These are phyloP conservation scores for Bimastos eiseni DNA, from an alignment of 2,888 invertebrate species.

Conservation along the genomic window DNA sequence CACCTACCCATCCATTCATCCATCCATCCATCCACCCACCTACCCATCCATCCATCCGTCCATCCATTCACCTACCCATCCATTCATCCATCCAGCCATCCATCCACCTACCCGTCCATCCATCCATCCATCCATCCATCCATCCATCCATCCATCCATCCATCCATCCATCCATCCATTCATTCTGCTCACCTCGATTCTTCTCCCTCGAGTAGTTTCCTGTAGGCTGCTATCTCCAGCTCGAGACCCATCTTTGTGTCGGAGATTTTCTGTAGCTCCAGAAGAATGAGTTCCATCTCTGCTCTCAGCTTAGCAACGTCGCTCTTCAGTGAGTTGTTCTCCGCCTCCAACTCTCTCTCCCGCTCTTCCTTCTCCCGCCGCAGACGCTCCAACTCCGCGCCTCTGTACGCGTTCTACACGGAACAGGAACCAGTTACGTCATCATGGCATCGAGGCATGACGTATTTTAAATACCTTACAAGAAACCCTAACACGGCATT, in stretches of 20 bases:
- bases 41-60: neutral
- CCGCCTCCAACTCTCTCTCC: conserved; percentile 61
- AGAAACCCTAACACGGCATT: no score
- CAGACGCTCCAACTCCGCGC: conserved; percentile 64
- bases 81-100: neutral
- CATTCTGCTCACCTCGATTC: conserved; percentile 62
- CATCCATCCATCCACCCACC: neutral
- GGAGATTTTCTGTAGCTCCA: conserved; percentile 59
- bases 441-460: neutral
- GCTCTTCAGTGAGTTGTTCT: conserved; percentile 63
- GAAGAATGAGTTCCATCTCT: conserved; percentile 60
- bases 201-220: conserved; percentile 66
- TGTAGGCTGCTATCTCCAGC: conserved; percentile 67
- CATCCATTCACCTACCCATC: neutral
- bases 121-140: neutral
- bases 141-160: neutral
- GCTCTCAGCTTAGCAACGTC: conserved; percentile 57
- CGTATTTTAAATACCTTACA: no score
- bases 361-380: conserved; percentile 49
- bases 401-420: conserved; percentile 65
- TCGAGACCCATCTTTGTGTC: conserved; percentile 66
- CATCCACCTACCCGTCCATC: neutral
- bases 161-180: neutral
- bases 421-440: conserved; percentile 28
- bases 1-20: neutral